phyloP scores from a whole-genome alignment of 2,113 vertebrate species.

The Malurus melanocephalus region DNA sequence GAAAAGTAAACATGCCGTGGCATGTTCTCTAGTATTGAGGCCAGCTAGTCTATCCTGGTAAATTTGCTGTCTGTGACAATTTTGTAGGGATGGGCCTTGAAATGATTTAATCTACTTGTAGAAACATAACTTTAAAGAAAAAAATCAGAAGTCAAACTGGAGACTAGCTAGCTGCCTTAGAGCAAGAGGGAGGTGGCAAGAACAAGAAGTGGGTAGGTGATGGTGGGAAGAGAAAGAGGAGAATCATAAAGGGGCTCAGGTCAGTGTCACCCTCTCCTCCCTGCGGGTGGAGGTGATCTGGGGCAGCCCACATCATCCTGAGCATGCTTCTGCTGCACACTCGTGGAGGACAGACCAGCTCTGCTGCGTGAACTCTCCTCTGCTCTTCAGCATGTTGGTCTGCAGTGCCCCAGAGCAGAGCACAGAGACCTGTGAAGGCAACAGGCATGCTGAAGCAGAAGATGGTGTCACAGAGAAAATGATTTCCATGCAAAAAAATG shows the following conservation, averaged over 20 bases:
- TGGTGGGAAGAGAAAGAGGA: not conserved
- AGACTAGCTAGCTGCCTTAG: not conserved
- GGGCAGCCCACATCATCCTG: not conserved
- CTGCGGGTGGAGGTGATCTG: fast-evolving
- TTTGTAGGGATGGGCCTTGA: not conserved
- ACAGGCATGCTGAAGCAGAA: not conserved
- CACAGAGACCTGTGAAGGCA: not conserved
- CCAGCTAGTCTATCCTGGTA: not conserved
- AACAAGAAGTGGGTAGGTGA: not conserved
- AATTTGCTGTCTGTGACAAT: not conserved
- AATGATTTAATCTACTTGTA: not conserved
- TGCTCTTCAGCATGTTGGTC: not conserved
- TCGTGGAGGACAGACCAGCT: not conserved
- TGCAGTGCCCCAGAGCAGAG: not conserved
- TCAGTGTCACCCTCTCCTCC: not conserved
- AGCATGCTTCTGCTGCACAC: not conserved
- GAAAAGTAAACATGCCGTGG: not conserved
- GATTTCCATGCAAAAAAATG: not conserved
- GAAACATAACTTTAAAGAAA: not conserved
- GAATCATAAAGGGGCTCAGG: not conserved
- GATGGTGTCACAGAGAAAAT: not conserved
- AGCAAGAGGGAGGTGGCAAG: not conserved
- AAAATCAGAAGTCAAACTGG: not conserved
- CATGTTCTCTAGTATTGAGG: not conserved
- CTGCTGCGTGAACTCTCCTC: not conserved